Conservation (phyloP, 2,113 vertebrate genomes). For the mouse (Mus musculus) region GRCm39 chr14:11708001-11708500, state of each 20-base stretch:
- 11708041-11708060: neutral
- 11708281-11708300: too few relatives aligned
- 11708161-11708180: neutral
- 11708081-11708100: neutral
- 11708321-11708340: too few relatives aligned
- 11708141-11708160: neutral
- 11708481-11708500: too few relatives aligned
- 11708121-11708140: neutral
- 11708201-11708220: constrained; percentile 8
- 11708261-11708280: too few relatives aligned
- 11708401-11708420: too few relatives aligned
- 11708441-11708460: too few relatives aligned
- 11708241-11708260: constrained; percentile 5
- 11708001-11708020: neutral
- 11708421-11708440: too few relatives aligned
- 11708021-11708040: neutral
- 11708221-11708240: constrained; percentile 35
- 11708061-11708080: neutral
- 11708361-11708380: too few relatives aligned
- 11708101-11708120: neutral
- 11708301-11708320: too few relatives aligned
- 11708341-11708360: too few relatives aligned
- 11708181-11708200: neutral
- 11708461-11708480: too few relatives aligned
- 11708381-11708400: too few relatives aligned